Evolutionary conservation across 2,888 invertebrate genomes (phyloP), one percentile per base, ranked within the genome.

Genomic region (Trachelus iudaicus): DNA sequence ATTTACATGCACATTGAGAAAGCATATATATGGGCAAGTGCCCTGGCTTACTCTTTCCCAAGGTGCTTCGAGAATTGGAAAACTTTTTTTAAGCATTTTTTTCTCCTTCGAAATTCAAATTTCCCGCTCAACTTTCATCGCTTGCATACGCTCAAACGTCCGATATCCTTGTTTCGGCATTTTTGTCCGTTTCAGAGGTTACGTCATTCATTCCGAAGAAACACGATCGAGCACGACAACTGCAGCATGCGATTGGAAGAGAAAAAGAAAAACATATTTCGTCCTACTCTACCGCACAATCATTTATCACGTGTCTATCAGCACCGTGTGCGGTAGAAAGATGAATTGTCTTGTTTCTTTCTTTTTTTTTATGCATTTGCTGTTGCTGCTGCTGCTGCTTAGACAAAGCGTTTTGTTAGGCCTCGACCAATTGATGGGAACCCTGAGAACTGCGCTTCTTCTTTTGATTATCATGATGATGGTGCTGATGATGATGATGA

Each of bases 401-500:
- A 0, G 56, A 9, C 0, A 56, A 23, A 2, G 23, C 56, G 56
- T 23, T 6, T 56, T 11, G 11, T 90, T 89, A 90, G 87, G 90
- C 90, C 84, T 89, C 90, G 82, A 89, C 90, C 82, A 87, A 76
- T 3, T 79, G 85, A 77, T 90, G 88, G 73, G 90, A 90, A 79
- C 89, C 84, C 79, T 90, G 89, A 73, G 90, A 90, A 80, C 88
- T 90, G 73, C 90, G 90, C 86, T 90, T 90, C 85, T 90, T 90
- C 84, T 89, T 90, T 78, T 90, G 87, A 75, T 90, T 90, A 68
- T 86, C 87, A 75, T 89, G 89, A 69, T 86, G 87, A 81, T 89
- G 87, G 71, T 85, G 87, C 69, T 88, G 87, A 76, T 86, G 87
- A 75, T 89, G 89, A 78, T 85, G 84, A 31, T 84, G 84, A 37